These are phyloP conservation scores for Standfussiana lucernea DNA, from an alignment of 2,888 invertebrate species.

Conservation along the genomic window DNA sequence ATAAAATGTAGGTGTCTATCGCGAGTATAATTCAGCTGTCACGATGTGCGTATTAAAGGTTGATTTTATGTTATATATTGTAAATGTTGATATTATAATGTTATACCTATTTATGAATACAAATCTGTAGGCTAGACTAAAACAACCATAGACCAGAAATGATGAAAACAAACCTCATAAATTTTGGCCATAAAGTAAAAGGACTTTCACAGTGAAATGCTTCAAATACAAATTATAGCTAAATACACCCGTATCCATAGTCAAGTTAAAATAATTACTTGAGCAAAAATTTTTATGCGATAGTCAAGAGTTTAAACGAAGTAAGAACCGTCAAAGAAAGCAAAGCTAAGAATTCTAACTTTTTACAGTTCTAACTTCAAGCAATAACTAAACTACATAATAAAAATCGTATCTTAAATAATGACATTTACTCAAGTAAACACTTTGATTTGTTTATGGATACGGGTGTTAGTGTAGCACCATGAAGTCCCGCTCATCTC, in stretches of 20 bases:
- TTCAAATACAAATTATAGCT: too few species aligned
- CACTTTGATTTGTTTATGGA: too few species aligned
- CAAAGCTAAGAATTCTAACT: too few species aligned
- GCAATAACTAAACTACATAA: too few species aligned
- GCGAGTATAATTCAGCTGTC: constrained; percentile 62
- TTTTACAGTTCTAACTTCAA: too few species aligned
- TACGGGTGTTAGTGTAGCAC: constrained; percentile 1
- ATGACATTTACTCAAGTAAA: too few species aligned
- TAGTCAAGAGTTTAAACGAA: too few species aligned
- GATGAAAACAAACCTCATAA: not conserved
- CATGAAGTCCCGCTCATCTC: constrained; percentile 2
- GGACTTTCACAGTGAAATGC: not conserved
- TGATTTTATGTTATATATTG: constrained; percentile 48
- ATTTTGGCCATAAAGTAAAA: not conserved
- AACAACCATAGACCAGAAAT: not conserved
- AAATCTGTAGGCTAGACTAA: not conserved
- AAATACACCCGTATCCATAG: too few species aligned
- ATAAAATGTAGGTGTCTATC: constrained; percentile 65
- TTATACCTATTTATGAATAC: not conserved
- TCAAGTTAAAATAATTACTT: too few species aligned
- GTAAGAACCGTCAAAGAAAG: too few species aligned
- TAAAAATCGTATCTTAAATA: too few species aligned
- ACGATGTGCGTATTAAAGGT: constrained; percentile 51
- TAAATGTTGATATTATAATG: not conserved
- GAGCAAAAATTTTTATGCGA: too few species aligned